These are phyloP conservation scores for Plagodis pulveraria DNA, from an alignment of 2,888 invertebrate species.

Conservation along the genomic window DNA sequence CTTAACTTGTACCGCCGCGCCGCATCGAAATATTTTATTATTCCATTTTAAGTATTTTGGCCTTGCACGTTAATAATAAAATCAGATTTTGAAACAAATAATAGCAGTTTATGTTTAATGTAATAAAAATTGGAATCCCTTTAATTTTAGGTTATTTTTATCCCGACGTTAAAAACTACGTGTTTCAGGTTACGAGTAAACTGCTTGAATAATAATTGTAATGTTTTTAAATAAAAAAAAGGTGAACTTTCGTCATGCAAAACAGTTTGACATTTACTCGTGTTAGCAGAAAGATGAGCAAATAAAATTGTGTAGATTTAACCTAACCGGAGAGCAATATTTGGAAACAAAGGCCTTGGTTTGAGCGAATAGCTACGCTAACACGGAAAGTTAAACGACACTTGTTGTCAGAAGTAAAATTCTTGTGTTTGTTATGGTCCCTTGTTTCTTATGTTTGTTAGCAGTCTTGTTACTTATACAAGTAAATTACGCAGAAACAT, in stretches of 20 bases:
- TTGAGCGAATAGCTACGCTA: slow-evolving; percentile 47
- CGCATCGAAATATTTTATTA: slow-evolving; percentile 5
- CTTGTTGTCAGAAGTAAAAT: slow-evolving; percentile 67
- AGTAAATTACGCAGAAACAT: slow-evolving; percentile 34
- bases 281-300: slow-evolving; percentile 37
- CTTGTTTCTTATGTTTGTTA: slow-evolving; percentile 49
- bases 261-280: slow-evolving; percentile 40
- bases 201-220: too few relatives aligned
- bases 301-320: slow-evolving; percentile 40
- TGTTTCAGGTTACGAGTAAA: too few relatives aligned
- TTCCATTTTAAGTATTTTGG: not conserved
- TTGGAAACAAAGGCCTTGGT: slow-evolving; percentile 39
- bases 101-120: too few relatives aligned
- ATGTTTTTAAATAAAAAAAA: too few relatives aligned
- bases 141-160: too few relatives aligned
- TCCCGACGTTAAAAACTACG: too few relatives aligned
- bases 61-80: slow-evolving; percentile 3
- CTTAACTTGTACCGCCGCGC: slow-evolving; percentile 6
- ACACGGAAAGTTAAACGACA: slow-evolving; percentile 69
- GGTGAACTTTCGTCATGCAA: too few relatives aligned
- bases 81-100: not conserved
- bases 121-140: too few relatives aligned
- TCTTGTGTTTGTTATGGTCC: slow-evolving; percentile 42
- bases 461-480: slow-evolving; percentile 30
- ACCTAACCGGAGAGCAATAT: slow-evolving; percentile 35